phyloP scores from a whole-genome alignment of 2,113 vertebrate genomes.

The Rattus rattus region DNA sequence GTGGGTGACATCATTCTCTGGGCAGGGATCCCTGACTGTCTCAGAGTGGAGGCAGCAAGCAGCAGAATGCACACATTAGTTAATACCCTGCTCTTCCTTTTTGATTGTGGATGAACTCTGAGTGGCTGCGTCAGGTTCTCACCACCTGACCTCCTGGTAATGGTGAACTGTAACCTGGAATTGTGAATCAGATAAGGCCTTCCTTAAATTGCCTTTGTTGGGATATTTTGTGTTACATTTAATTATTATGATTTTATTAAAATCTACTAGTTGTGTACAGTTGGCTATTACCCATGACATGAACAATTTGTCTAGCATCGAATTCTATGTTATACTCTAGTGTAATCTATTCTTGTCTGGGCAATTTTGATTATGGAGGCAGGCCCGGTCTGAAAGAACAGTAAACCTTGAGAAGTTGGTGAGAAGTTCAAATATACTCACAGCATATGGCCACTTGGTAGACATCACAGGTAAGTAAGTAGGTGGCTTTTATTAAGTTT shows the following conservation, averaged over 20 bases:
- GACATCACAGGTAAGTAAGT: neutral
- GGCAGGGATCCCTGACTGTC: neutral
- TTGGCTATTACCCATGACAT: neutral
- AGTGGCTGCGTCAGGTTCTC: neutral
- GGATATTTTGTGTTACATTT: neutral
- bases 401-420: neutral
- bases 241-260: neutral
- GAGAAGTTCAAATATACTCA: neutral
- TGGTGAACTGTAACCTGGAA: neutral
- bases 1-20: neutral
- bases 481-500: slow-evolving; percentile 1
- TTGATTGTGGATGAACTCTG: neutral
- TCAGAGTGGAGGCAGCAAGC: neutral
- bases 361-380: neutral
- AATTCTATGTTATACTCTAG: neutral
- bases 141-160: neutral
- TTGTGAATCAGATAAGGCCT: neutral
- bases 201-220: neutral
- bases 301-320: neutral
- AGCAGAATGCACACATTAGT: neutral
- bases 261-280: neutral
- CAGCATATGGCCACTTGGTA: neutral
- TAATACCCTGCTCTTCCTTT: neutral
- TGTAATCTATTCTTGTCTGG: neutral
- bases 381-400: neutral